A percentile compares a stretch with the other conserved stretches of the same genome.
Conservation (phyloP, 2,113 vertebrate species). For the Phycodurus eques region DNA sequence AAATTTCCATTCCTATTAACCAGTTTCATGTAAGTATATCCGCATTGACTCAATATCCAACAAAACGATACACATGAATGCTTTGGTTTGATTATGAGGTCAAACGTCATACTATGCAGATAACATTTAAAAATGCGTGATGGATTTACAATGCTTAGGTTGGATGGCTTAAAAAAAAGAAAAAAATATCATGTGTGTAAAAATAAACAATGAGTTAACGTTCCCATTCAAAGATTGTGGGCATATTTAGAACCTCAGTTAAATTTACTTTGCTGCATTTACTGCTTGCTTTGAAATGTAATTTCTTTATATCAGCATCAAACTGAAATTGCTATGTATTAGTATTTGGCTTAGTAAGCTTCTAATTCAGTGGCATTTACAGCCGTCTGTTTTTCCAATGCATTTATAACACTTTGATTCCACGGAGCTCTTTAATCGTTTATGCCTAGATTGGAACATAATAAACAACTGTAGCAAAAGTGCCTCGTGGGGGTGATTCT, state of each 20-base stretch:
- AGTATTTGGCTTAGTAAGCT: conserved; percentile 96
- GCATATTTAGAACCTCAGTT: conserved; percentile 66
- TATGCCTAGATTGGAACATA: conserved; percentile 94
- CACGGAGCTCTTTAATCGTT: conserved; percentile 99
- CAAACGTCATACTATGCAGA: neutral
- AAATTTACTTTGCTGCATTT: conserved; percentile 72
- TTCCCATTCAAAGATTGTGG: conserved; percentile 53
- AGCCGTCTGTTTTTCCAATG: conserved; percentile 97
- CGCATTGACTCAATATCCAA: neutral
- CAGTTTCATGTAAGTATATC: too few species aligned
- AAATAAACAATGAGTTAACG: conserved; percentile 68
- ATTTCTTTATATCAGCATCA: conserved; percentile 93
- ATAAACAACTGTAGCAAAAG: conserved; percentile 98
- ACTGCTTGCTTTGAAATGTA: conserved; percentile 84
- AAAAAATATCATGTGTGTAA: conserved; percentile 17
- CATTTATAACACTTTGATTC: conserved; percentile 99
- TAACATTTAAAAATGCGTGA: neutral
- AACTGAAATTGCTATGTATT: conserved; percentile 96
- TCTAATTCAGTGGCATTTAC: conserved; percentile 99
- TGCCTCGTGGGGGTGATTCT: conserved; percentile 95
- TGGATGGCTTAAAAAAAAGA: neutral
- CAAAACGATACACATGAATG: neutral
- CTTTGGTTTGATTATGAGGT: neutral
- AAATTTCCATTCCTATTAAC: too few species aligned
- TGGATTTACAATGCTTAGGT: too few species aligned